phyloP scores from a whole-genome alignment of 2,888 invertebrate genomes.

The Diadromus collaris region DNA sequence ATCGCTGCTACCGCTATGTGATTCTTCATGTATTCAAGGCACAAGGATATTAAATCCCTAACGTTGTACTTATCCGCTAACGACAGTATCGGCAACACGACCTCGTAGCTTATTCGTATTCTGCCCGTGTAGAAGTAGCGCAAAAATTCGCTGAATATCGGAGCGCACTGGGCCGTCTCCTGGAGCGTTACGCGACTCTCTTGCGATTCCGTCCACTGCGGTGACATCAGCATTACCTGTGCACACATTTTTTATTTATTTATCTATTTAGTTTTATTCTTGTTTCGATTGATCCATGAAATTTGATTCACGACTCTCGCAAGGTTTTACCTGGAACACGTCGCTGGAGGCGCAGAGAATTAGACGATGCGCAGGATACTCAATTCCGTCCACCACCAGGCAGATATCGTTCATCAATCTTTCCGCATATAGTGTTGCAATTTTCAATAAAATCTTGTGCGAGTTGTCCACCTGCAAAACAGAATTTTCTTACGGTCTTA shows the following conservation, averaged over 20 bases:
- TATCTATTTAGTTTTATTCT: neutral
- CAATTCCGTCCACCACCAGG: constrained; percentile 90
- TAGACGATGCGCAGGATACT: constrained; percentile 94
- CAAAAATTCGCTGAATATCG: constrained; percentile 93
- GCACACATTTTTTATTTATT: constrained; percentile 58
- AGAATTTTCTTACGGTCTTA: constrained; percentile 16
- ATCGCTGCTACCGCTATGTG: constrained; percentile 93
- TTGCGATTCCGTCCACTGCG: constrained; percentile 95
- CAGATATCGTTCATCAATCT: constrained; percentile 95
- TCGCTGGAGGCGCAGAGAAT: constrained; percentile 97
- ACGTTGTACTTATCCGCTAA: constrained; percentile 98
- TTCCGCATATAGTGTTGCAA: constrained; percentile 91
- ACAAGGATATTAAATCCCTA: constrained; percentile 91
- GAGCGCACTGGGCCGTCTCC: constrained; percentile 92
- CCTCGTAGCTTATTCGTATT: constrained; percentile 91
- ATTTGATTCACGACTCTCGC: neutral
- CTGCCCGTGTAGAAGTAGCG: constrained; percentile 96
- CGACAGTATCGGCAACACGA: constrained; percentile 93
- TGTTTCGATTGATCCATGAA: neutral
- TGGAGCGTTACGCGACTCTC: constrained; percentile 91
- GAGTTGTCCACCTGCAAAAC: constrained; percentile 91
- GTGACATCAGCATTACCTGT: constrained; percentile 97
- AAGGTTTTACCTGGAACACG: constrained; percentile 90
- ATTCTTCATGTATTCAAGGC: constrained; percentile 92
- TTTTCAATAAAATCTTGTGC: constrained; percentile 89